Conservation (phyloP, 2,888 invertebrate genomes). For the Nowickia ferox region DNA sequence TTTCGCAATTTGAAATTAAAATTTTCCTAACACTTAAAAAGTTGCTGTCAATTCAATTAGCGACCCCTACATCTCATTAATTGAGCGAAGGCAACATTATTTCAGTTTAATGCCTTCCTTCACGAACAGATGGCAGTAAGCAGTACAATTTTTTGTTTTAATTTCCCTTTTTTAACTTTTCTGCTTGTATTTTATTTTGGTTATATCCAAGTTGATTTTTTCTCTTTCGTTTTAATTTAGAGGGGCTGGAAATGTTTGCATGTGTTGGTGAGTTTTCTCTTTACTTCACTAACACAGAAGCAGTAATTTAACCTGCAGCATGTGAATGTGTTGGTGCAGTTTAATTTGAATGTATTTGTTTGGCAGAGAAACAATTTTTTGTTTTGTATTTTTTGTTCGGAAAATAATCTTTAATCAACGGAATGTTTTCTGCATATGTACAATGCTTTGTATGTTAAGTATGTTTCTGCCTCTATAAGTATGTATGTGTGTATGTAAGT, state of each 20-base stretch:
- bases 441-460: too few species aligned
- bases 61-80: conserved; percentile 50
- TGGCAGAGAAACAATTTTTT: conserved; percentile 29
- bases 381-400: conserved; percentile 8
- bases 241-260: not conserved
- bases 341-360: conserved; percentile 39
- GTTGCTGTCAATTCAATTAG: not conserved
- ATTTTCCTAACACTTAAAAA: conserved; percentile 2
- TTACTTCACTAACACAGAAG: conserved; percentile 21
- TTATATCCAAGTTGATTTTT: conserved; percentile 6
- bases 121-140: conserved; percentile 53
- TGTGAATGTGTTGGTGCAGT: conserved; percentile 34
- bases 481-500: too few species aligned
- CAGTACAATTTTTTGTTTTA: not conserved
- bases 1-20: not conserved
- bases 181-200: not conserved
- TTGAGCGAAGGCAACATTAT: not conserved
- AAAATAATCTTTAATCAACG: not conserved
- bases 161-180: not conserved
- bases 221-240: conserved; percentile 45
- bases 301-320: not conserved
- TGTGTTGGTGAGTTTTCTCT: conserved; percentile 58
- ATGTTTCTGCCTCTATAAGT: too few species aligned
- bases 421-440: not conserved
- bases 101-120: not conserved